Base-by-base conservation (phyloP, 37 sponge, comb jelly and placozoan species). In the Halichondria panicea region DNA sequence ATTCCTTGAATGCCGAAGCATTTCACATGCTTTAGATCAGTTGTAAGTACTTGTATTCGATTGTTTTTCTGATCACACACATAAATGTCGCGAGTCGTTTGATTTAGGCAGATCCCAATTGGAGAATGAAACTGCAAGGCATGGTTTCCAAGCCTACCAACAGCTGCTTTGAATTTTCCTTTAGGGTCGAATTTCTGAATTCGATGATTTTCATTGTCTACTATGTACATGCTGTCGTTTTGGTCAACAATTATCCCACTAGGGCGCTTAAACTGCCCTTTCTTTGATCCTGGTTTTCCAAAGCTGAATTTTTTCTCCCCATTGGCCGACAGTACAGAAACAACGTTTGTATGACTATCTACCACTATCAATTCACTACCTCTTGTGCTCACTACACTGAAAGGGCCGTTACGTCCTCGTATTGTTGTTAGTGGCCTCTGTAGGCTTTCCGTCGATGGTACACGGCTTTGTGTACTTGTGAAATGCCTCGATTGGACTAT, bases 131-230 rank as follows among this genome's bases (percentile, higher is more conserved):
- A 86, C 74, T 79, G 22, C 62, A 76, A 55, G 25, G 62, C 72
- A 35, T 56, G 72, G 19, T 27, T 63, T 24, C 74, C 79, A 22
- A 44, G 72, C 12, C 38, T 54, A 1, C 86, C 86, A 37, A 78
- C 46, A 46, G 63, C 42, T 56, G 28, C 64, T 46, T 52, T 55
- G 42, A 57, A 72, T 24, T 65, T 22, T 34, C 80, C 86, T 6
- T 78, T 68, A 6, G 77, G 27, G 13, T 78, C 70, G 72, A 85
- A 78, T 28, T 60, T 45, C 60, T 86, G 86, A 42, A 74, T 66
- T 3, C 61, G 74, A n/a, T n/a, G n/a, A n/a, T n/a, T n/a, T n/a
- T n/a, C n/a, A n/a, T n/a, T n/a, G n/a, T n/a, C n/a, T n/a, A 27
- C 27, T 38, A 68, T 43, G 43, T 43, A 27, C 43, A 68, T 27